A percentile compares a stretch with the other conserved stretches of the same genome.
Evolutionary conservation across 2,113 vertebrate genomes (phyloP).

Genomic region (Sphaerodactylus townsendi): DNA sequence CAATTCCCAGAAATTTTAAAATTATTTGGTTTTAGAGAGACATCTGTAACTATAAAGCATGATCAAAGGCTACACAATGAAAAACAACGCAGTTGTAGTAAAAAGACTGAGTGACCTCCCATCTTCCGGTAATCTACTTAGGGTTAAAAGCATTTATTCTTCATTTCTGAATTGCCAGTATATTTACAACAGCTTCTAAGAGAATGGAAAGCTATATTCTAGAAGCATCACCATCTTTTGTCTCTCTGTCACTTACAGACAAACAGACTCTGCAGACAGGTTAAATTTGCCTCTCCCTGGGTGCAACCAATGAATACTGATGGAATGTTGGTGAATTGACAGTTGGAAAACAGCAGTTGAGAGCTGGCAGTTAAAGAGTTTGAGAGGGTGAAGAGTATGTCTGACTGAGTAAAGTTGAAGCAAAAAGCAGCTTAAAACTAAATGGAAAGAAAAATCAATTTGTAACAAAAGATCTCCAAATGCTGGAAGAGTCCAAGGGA

Average conservation of each 20-base stretch:
- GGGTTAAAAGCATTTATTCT: not conserved
- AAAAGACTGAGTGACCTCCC: not conserved
- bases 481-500: too few species aligned
- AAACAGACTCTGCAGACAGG: not conserved
- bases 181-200: not conserved
- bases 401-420: too few species aligned
- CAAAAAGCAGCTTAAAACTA: too few species aligned
- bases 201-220: not conserved
- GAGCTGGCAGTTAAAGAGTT: too few species aligned
- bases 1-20: not conserved
- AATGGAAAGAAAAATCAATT: too few species aligned
- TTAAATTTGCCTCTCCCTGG: too few species aligned
- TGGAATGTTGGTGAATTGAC: too few species aligned
- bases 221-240: not conserved
- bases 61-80: not conserved
- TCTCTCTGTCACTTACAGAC: not conserved
- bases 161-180: not conserved
- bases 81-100: not conserved
- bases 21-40: not conserved
- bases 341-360: too few species aligned
- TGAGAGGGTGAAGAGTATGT: too few species aligned
- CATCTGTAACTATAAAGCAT: not conserved
- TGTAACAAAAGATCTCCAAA: too few species aligned
- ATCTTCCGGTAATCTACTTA: not conserved
- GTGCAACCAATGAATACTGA: too few species aligned